Conservation (phyloP, 1,140 invertebrate species). For the Octopus sinensis region DNA sequence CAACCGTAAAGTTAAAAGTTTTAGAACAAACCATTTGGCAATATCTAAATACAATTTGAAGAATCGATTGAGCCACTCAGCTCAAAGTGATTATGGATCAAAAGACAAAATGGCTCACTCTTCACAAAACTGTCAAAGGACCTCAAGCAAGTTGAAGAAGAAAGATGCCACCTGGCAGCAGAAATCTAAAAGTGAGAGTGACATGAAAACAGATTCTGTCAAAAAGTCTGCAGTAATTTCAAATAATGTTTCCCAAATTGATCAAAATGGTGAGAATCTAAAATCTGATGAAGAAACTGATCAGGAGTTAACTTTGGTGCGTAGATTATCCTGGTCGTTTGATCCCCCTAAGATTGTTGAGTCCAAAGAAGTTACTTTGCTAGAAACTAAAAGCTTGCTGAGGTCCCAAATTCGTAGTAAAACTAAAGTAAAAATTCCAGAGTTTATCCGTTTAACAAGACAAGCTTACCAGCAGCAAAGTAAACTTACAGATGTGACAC, state of each 20-base stretch:
- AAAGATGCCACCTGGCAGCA: not conserved
- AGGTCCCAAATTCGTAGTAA: constrained; percentile 54
- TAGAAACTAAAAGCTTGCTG: constrained; percentile 53
- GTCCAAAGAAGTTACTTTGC: constrained; percentile 45
- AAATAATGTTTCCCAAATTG: not conserved
- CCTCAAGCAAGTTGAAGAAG: not conserved
- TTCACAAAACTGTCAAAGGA: constrained; percentile 13
- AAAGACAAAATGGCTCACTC: too few relatives aligned
- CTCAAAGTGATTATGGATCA: too few relatives aligned
- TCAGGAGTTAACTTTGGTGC: constrained; percentile 15
- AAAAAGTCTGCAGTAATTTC: not conserved
- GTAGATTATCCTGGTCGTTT: constrained; percentile 57
- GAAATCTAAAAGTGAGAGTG: not conserved
- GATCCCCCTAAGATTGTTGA: constrained; percentile 48
- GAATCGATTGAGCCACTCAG: too few relatives aligned
- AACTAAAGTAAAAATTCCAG: constrained; percentile 43
- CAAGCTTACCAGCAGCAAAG: constrained; percentile 48
- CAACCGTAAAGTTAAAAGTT: constrained; percentile 10
- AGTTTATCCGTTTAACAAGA: constrained; percentile 54
- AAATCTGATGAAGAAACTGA: constrained; percentile 4
- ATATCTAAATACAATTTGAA: too few relatives aligned
- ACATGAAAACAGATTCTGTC: not conserved
- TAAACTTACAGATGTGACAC: constrained; percentile 7
- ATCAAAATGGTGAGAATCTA: constrained; percentile 28
- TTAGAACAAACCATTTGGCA: too few relatives aligned